phyloP scores from a whole-genome alignment of 2,113 vertebrate genomes.

The Equus quagga region DNA sequence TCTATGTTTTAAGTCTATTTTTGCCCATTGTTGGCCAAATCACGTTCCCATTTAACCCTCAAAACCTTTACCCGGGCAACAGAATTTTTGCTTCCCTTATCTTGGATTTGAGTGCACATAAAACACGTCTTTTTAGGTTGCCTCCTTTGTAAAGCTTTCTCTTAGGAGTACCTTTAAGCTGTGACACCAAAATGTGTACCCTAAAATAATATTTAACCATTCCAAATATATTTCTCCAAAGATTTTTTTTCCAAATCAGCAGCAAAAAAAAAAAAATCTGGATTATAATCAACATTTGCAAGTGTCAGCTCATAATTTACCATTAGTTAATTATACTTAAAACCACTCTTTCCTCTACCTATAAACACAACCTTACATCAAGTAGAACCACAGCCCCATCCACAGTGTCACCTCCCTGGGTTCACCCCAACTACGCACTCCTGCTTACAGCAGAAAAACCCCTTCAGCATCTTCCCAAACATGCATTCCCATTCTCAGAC shows the following conservation, averaged over 20 bases:
- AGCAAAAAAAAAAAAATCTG: conserved; percentile 32
- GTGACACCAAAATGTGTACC: background rate
- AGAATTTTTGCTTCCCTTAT: background rate
- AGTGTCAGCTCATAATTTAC: background rate
- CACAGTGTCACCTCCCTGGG: background rate
- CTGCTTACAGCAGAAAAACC: background rate
- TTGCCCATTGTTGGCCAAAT: background rate
- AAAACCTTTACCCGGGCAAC: conserved; percentile 12
- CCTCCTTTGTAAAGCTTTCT: background rate
- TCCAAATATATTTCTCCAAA: conserved; percentile 6
- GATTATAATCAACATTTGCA: background rate
- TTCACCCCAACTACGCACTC: background rate
- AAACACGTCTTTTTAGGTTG: background rate
- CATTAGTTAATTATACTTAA: background rate
- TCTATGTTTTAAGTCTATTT: conserved; percentile 43
- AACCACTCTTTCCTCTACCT: background rate
- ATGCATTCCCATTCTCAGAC: background rate
- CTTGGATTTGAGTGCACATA: conserved; percentile 13
- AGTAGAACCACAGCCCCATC: background rate
- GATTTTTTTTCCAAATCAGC: background rate
- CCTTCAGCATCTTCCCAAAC: background rate
- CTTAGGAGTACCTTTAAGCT: conserved; percentile 1
- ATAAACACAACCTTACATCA: background rate
- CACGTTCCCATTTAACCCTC: background rate
- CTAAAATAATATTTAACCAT: conserved; percentile 31